Evolutionary conservation across 2,113 vertebrate species (phyloP).

Genomic region (Forbesichthys papilliferus): DNA sequence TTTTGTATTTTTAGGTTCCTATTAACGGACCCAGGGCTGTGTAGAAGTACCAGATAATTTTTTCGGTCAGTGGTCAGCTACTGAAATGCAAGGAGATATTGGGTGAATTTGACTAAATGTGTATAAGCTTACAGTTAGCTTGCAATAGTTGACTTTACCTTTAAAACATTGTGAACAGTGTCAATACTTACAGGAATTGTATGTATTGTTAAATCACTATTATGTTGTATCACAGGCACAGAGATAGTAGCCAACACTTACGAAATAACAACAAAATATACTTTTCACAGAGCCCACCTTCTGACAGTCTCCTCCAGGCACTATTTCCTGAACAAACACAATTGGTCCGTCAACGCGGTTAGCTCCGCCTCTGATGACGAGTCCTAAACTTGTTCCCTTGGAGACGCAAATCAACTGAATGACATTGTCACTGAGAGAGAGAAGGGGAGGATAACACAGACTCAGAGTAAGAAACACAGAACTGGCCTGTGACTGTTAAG

Average conservation of each 20-base stretch:
- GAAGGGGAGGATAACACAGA: constrained; percentile 8
- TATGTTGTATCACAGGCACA: too few relatives aligned
- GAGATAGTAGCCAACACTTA: neutral
- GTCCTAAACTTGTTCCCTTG: constrained; percentile 85
- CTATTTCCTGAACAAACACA: constrained; percentile 89
- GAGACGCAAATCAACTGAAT: constrained; percentile 89
- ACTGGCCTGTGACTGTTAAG: neutral
- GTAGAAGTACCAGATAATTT: too few relatives aligned
- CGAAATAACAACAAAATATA: neutral
- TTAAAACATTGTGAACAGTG: too few relatives aligned
- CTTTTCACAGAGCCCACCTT: constrained; percentile 75
- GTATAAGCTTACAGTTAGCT: too few relatives aligned
- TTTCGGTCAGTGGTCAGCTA: too few relatives aligned
- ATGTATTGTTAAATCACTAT: too few relatives aligned
- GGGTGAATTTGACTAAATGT: too few relatives aligned
- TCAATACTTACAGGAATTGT: too few relatives aligned
- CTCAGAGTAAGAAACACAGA: neutral
- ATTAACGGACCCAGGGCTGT: too few relatives aligned
- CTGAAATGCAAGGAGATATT: too few relatives aligned
- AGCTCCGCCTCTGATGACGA: constrained; percentile 87
- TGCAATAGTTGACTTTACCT: too few relatives aligned
- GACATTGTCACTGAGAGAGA: constrained; percentile 55
- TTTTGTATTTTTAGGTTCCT: too few relatives aligned
- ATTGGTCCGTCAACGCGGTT: constrained; percentile 89
- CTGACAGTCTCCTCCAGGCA: constrained; percentile 89